phyloP scores from a whole-genome alignment of 2,113 vertebrate species.

The Mustela lutreola region DNA sequence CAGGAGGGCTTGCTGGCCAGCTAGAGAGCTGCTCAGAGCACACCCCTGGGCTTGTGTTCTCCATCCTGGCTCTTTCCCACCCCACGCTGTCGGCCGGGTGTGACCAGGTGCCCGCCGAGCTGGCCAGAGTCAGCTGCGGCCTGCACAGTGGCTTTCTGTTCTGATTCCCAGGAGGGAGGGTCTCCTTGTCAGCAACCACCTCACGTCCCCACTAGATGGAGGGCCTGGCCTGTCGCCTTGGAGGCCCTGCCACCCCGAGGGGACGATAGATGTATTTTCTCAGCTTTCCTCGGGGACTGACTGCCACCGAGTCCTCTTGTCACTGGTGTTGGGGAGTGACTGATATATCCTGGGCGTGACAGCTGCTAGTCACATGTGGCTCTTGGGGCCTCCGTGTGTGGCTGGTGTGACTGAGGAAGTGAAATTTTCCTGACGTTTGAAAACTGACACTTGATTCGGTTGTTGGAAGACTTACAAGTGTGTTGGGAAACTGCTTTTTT shows the following conservation, averaged over 20 bases:
- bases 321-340: not conserved
- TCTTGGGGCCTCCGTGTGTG: not conserved
- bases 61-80: too few relatives aligned
- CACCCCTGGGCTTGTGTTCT: not conserved
- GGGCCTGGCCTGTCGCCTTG: slow-evolving; percentile 43
- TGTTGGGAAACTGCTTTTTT: not conserved
- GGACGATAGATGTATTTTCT: not conserved
- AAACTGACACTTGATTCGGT: not conserved
- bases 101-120: not conserved
- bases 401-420: not conserved
- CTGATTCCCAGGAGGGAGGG: not conserved
- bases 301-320: not conserved
- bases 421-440: not conserved
- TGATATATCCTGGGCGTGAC: not conserved
- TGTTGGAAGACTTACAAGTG: not conserved
- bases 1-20: not conserved
- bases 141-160: slow-evolving; percentile 75
- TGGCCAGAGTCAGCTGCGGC: not conserved
- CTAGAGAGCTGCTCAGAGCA: not conserved
- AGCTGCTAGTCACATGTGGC: not conserved
- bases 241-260: not conserved
- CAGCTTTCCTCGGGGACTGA: not conserved
- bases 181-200: slow-evolving; percentile 54
- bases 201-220: slow-evolving; percentile 68
- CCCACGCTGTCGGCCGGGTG: not conserved